phyloP scores from a whole-genome alignment of 2,113 vertebrate species.

The Nothobranchius kuhntae region DNA sequence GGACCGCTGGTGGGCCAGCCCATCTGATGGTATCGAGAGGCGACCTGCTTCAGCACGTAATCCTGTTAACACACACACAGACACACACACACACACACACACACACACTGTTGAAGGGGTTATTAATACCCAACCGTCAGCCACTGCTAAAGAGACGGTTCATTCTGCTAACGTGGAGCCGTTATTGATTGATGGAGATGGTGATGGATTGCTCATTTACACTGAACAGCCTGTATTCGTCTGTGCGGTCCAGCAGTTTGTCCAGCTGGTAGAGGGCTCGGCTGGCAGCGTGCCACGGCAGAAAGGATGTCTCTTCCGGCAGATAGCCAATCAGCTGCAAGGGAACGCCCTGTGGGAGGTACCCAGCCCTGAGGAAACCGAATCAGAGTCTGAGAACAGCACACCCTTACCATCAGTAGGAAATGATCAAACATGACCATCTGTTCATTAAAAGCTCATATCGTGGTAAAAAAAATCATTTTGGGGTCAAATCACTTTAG shows the following conservation, averaged over 20 bases:
- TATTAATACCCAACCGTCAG: too few relatives aligned
- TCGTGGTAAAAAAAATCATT: too few relatives aligned
- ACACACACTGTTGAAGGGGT: too few relatives aligned
- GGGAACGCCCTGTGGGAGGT: constrained; percentile 93
- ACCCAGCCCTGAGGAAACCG: constrained; percentile 85
- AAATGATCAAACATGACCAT: not conserved
- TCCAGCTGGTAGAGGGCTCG: constrained; percentile 93
- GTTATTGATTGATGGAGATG: constrained; percentile 8
- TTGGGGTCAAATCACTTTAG: too few relatives aligned
- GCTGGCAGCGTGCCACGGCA: constrained; percentile 97
- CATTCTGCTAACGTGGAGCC: not conserved
- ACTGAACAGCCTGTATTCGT: constrained; percentile 95
- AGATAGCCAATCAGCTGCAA: constrained; percentile 94
- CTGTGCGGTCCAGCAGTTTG: constrained; percentile 95
- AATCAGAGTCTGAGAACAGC: not conserved
- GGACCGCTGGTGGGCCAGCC: constrained; percentile 86
- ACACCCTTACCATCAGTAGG: not conserved
- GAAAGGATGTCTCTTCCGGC: constrained; percentile 92
- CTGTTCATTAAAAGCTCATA: not conserved
- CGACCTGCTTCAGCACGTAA: constrained; percentile 94
- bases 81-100: not conserved
- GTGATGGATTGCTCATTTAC: constrained; percentile 71
- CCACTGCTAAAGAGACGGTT: constrained; percentile 7
- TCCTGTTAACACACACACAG: constrained; percentile 77
- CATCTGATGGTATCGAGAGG: constrained; percentile 90